Evolutionary conservation across 1,140 invertebrate genomes (phyloP).

Genomic region (Zeugodacus cucurbitae): DNA sequence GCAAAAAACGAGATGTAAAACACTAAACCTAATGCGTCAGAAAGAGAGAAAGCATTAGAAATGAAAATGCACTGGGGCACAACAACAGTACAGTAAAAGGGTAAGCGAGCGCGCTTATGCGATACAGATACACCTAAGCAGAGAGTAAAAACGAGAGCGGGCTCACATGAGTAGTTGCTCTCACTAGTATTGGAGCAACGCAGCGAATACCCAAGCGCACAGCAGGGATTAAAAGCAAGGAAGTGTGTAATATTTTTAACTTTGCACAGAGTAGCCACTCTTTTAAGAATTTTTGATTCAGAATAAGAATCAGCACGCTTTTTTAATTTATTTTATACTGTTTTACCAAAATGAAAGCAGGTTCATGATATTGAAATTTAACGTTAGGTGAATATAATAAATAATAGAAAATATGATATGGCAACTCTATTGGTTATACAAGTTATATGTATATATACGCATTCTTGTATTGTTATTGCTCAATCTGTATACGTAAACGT

Average conservation of each 20-base stretch:
- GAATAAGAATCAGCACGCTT: neutral
- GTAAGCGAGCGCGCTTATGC: conserved; percentile 45
- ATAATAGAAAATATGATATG: no score
- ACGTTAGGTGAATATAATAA: no score
- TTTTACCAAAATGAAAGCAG: no score
- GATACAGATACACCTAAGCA: neutral
- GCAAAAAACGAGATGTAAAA: conserved; percentile 64
- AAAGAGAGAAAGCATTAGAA: conserved; percentile 59
- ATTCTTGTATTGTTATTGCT: no score
- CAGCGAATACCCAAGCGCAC: neutral
- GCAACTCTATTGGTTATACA: no score
- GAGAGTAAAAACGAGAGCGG: conserved; percentile 15
- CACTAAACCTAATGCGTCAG: conserved; percentile 60
- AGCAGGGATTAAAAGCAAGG: conserved; percentile 1
- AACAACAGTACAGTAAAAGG: neutral
- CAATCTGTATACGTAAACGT: no score
- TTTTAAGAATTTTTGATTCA: neutral
- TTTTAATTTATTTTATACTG: no score
- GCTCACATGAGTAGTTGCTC: neutral
- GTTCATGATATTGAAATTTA: no score
- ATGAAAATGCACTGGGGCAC: neutral
- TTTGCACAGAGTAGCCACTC: neutral
- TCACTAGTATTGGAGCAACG: neutral
- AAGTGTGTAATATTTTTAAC: neutral
- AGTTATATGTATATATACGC: no score